Evolutionary conservation across 2,113 vertebrate species (phyloP).

Genomic region (Motacilla tschutschensis): DNA sequence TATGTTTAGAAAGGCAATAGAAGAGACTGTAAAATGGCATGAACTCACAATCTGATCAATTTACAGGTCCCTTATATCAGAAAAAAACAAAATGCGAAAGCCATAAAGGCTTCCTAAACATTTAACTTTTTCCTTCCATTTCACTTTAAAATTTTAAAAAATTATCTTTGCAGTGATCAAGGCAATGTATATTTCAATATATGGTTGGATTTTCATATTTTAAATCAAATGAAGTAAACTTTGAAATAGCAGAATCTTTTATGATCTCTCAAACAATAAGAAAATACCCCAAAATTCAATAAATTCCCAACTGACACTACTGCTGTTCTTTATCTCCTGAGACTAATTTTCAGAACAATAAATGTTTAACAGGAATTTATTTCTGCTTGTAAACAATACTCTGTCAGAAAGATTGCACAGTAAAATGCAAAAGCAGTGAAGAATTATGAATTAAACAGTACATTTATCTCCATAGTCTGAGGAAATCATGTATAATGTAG

Average conservation of each 20-base stretch:
- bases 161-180: background rate
- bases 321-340: background rate
- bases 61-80: background rate
- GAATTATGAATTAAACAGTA: background rate
- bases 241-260: background rate
- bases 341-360: background rate
- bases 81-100: background rate
- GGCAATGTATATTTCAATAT: background rate
- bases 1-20: background rate
- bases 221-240: background rate
- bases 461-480: background rate
- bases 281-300: accelerated
- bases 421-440: background rate
- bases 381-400: conserved; percentile 4
- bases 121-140: background rate
- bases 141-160: background rate
- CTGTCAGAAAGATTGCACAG: background rate
- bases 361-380: background rate
- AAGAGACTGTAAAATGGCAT: background rate
- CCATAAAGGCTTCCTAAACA: background rate
- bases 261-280: background rate
- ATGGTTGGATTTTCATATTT: background rate
- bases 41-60: background rate
- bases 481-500: background rate
- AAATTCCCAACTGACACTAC: background rate